Conservation (phyloP, 2,888 invertebrate species). For the Netelia virgata region DNA sequence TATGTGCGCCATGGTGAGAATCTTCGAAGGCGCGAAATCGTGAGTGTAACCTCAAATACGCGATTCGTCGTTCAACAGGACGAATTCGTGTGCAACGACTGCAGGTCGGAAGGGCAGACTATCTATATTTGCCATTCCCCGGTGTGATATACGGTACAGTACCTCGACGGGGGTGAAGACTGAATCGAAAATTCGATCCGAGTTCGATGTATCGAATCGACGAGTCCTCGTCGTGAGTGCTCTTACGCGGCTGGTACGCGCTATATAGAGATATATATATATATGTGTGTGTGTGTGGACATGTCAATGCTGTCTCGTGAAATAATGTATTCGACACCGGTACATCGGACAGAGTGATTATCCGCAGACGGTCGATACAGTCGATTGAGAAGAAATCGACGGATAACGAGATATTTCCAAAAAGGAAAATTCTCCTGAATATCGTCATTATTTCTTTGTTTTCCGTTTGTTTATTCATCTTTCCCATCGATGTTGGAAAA, state of each 20-base stretch:
- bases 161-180: too few species aligned
- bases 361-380: conserved; percentile 11
- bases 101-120: too few species aligned
- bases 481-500: not conserved
- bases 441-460: not conserved
- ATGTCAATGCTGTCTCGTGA: conserved; percentile 23
- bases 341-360: conserved; percentile 26
- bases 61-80: conserved; percentile 27
- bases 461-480: not conserved
- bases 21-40: conserved; percentile 46
- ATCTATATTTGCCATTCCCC: too few species aligned
- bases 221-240: conserved; percentile 23
- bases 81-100: not conserved
- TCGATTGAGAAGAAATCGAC: not conserved
- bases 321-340: conserved; percentile 26
- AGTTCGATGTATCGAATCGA: conserved; percentile 52
- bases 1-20: conserved; percentile 4
- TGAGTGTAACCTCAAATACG: conserved; percentile 54
- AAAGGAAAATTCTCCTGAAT: too few species aligned
- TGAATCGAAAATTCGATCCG: conserved; percentile 22
- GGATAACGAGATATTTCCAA: too few species aligned
- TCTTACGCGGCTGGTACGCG: conserved; percentile 42
- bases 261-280: conserved; percentile 12
- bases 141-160: too few species aligned
- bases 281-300: not conserved